phyloP scores from a whole-genome alignment of 2,113 vertebrate genomes.

The Chiloscyllium plagiosum region DNA sequence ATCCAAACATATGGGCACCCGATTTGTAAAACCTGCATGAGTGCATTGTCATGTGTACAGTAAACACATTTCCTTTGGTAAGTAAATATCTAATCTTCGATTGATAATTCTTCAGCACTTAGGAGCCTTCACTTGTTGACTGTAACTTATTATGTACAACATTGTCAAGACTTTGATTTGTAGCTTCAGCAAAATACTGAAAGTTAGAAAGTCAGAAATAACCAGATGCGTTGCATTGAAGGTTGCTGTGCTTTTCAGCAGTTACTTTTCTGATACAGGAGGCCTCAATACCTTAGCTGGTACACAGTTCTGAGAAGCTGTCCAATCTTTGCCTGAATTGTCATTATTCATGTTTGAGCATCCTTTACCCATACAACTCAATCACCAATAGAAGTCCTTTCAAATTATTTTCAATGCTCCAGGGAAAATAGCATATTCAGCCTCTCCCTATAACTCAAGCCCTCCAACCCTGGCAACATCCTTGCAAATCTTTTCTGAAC shows the following conservation, averaged over 20 bases:
- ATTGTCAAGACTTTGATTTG: neutral
- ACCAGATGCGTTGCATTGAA: too few species aligned
- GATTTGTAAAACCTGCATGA: neutral
- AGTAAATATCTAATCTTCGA: neutral
- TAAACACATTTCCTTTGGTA: neutral
- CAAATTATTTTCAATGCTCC: neutral
- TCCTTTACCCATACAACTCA: neutral
- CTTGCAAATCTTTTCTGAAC: too few species aligned
- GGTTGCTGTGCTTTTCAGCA: too few species aligned
- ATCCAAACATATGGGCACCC: neutral
- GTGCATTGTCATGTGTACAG: neutral
- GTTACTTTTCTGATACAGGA: too few species aligned
- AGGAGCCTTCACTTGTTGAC: neutral
- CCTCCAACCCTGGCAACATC: too few species aligned
- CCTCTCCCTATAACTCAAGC: too few species aligned
- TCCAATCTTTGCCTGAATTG: neutral
- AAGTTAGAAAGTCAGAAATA: too few species aligned
- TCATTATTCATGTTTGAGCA: neutral
- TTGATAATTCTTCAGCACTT: neutral
- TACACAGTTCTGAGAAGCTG: neutral
- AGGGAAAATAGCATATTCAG: too few species aligned
- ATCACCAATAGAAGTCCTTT: neutral
- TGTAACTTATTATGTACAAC: neutral
- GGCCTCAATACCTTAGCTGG: neutral
- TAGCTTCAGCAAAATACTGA: too few species aligned